Percentiles rank a stretch among this genome's conserved stretches.
phyloP scores from a whole-genome alignment of 2,797 vertebrate species.

The Pteropus rufus region DNA sequence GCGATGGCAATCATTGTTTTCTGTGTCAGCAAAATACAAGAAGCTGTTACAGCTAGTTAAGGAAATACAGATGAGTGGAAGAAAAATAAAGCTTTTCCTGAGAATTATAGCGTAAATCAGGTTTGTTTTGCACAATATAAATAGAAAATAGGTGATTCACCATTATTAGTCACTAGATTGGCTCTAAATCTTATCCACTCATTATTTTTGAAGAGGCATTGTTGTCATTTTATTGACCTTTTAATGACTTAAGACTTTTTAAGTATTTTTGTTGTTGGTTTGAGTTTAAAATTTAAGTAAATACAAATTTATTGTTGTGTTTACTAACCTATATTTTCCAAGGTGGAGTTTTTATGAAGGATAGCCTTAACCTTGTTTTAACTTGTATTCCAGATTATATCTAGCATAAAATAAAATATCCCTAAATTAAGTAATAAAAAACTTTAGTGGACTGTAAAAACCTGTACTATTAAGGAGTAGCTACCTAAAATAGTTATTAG shows the following conservation, averaged over 20 bases:
- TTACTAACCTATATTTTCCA: slow-evolving; percentile 34
- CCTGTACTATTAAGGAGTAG: neutral
- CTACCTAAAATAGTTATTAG: neutral
- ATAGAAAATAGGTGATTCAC: neutral
- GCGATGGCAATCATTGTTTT: neutral
- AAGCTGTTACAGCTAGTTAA: slow-evolving; percentile 33
- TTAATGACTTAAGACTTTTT: neutral
- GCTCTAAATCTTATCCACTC: neutral
- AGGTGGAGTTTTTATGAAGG: slow-evolving; percentile 14
- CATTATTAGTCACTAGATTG: neutral
- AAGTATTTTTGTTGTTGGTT: neutral
- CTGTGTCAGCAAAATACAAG: slow-evolving; percentile 2
- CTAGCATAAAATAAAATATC: slow-evolving; percentile 1
- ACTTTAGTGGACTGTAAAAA: neutral
- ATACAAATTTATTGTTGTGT: neutral
- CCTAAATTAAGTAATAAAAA: neutral
- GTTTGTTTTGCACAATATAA: slow-evolving; percentile 5
- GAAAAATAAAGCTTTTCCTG: slow-evolving; percentile 20
- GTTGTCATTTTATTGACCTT: neutral
- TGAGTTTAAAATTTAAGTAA: slow-evolving; percentile 36
- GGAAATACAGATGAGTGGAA: slow-evolving; percentile 19
- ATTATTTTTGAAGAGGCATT: slow-evolving; percentile 13
- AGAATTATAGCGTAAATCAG: neutral
- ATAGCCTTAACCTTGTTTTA: neutral
- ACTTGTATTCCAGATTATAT: neutral